Evolutionary conservation across 2,888 invertebrate species (phyloP).

Genomic region (Thymelicus lineola): DNA sequence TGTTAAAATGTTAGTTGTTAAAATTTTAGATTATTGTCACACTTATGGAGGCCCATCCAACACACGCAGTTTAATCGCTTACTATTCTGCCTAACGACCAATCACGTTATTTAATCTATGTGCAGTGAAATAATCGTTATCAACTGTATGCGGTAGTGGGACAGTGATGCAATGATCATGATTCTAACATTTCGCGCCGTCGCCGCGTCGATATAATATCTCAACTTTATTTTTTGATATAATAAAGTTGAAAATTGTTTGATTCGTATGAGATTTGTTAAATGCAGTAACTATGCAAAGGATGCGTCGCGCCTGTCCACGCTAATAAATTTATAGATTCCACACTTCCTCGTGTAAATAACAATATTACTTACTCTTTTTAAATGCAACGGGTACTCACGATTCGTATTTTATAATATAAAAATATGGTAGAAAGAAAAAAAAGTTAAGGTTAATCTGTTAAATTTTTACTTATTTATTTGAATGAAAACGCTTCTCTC

Average conservation of each 20-base stretch:
- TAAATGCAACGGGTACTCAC: too few species aligned
- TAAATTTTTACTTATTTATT: too few species aligned
- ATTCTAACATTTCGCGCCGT: slow-evolving; percentile 29
- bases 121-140: slow-evolving; percentile 28
- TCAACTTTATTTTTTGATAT: slow-evolving; percentile 42
- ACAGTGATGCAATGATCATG: slow-evolving; percentile 42
- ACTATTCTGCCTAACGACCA: neutral
- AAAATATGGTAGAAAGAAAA: too few species aligned
- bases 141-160: slow-evolving; percentile 32
- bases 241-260: slow-evolving; percentile 44
- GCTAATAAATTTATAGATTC: slow-evolving; percentile 31
- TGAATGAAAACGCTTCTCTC: too few species aligned
- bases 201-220: slow-evolving; percentile 40
- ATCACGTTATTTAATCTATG: neutral
- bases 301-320: slow-evolving; percentile 17
- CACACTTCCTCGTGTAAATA: slow-evolving; percentile 32
- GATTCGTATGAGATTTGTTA: neutral
- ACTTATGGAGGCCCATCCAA: too few species aligned
- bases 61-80: too few species aligned
- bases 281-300: slow-evolving; percentile 11
- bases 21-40: too few species aligned
- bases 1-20: too few species aligned
- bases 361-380: too few species aligned
- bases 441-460: too few species aligned
- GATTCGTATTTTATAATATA: too few species aligned